phyloP scores from a whole-genome alignment of 1,140 invertebrate genomes.

The Procambarus clarkii region DNA sequence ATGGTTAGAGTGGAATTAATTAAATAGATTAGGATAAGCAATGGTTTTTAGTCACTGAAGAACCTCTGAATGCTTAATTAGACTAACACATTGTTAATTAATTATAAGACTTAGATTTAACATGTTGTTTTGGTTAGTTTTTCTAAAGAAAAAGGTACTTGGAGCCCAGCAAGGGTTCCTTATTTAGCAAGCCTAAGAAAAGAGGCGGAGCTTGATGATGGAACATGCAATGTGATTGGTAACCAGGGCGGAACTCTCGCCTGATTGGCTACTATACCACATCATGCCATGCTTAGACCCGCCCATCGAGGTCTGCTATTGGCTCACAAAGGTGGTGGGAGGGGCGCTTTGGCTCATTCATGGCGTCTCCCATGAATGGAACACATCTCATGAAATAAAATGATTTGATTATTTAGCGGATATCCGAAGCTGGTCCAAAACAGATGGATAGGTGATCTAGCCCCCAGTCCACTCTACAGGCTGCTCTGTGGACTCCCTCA shows the following conservation, averaged over 20 bases:
- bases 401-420: not conserved
- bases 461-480: slow-evolving; percentile 6
- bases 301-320: not conserved
- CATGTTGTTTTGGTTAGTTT: too few species aligned
- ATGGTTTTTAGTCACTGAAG: not conserved
- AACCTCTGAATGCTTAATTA: not conserved
- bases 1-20: too few species aligned
- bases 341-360: not conserved
- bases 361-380: slow-evolving; percentile 4
- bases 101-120: not conserved
- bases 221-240: not conserved
- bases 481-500: not conserved
- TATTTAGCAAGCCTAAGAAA: not conserved
- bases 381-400: not conserved
- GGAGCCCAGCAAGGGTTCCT: too few species aligned
- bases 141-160: too few species aligned
- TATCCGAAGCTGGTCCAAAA: not conserved
- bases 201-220: not conserved
- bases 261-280: not conserved
- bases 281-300: not conserved
- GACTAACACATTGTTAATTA: not conserved
- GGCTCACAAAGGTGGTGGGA: not conserved
- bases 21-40: not conserved
- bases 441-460: not conserved
- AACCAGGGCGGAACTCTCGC: not conserved